Percentiles rank a stretch among this genome's conserved stretches.
phyloP scores from a whole-genome alignment of 2,888 invertebrate genomes.

The Conus canariensis region DNA sequence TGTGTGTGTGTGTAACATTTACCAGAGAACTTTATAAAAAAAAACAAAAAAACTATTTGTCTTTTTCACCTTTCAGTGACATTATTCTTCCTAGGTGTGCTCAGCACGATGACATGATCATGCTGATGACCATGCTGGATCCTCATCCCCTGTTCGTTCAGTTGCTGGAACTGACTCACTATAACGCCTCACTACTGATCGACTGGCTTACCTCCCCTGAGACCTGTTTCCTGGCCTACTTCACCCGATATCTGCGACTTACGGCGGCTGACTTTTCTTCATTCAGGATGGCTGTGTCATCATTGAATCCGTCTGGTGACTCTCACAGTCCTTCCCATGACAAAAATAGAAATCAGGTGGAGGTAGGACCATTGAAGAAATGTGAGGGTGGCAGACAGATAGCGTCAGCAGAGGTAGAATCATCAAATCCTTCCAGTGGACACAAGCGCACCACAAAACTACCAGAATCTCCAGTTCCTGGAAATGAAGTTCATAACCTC shows the following conservation, averaged over 20 bases:
- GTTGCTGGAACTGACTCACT: conserved; percentile 55
- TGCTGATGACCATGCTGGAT: conserved; percentile 34
- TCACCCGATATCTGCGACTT: conserved; percentile 59
- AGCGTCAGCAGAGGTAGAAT: neutral
- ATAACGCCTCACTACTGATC: conserved; percentile 64
- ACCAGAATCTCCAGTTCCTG: neutral
- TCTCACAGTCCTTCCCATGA: neutral
- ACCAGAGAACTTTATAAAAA: no score
- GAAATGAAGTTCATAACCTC: neutral
- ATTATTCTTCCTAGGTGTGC: neutral
- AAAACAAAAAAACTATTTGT: no score
- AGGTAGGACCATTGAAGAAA: no score
- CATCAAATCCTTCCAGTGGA: neutral
- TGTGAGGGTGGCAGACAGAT: neutral
- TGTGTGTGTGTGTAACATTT: no score
- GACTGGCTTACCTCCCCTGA: conserved; percentile 72
- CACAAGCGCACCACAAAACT: neutral
- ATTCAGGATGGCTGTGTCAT: neutral
- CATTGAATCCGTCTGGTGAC: neutral
- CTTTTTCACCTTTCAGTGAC: no score
- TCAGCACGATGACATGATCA: neutral
- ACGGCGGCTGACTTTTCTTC: conserved; percentile 21
- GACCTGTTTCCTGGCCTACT: conserved; percentile 66
- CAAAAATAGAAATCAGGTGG: neutral
- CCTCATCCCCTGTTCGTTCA: conserved; percentile 59